Conservation (phyloP, 2,113 vertebrate genomes). For the Ammodramus savannarum region DNA sequence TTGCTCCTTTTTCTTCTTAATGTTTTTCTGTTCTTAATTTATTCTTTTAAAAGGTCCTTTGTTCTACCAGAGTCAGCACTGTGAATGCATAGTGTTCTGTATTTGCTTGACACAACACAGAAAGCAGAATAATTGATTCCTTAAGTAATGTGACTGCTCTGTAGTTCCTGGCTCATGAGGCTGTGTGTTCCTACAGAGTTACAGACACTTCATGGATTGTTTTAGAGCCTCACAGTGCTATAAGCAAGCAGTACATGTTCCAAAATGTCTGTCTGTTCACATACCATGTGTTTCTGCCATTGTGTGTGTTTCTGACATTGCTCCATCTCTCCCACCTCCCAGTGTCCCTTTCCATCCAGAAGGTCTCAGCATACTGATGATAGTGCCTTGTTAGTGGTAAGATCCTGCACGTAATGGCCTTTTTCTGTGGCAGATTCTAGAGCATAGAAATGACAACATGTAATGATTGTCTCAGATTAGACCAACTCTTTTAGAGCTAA, state of each 20-base stretch:
- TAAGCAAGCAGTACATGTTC: slow-evolving; percentile 3
- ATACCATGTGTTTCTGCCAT: slow-evolving; percentile 22
- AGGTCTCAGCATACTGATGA: slow-evolving; percentile 98
- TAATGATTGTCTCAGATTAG: slow-evolving; percentile 15
- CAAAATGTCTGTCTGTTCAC: slow-evolving; percentile 64
- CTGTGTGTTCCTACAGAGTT: neutral
- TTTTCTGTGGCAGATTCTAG: slow-evolving; percentile 45
- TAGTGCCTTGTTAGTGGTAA: slow-evolving; percentile 98
- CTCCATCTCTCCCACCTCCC: slow-evolving; percentile 74
- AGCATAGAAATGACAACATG: slow-evolving; percentile 15
- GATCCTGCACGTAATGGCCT: slow-evolving; percentile 68
- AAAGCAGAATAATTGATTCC: slow-evolving; percentile 14
- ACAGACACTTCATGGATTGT: neutral
- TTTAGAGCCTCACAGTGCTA: neutral
- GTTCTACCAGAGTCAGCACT: neutral
- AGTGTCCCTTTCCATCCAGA: slow-evolving; percentile 90
- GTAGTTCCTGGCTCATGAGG: neutral
- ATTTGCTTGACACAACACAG: neutral
- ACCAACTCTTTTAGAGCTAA: slow-evolving; percentile 4
- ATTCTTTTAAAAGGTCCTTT: slow-evolving; percentile 11
- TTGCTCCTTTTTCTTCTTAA: neutral
- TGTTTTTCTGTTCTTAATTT: slow-evolving; percentile 35
- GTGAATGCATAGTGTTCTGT: neutral
- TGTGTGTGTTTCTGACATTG: slow-evolving; percentile 73
- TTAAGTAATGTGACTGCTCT: neutral